Conservation (phyloP, 2,113 vertebrate species). For the Microcebus tavaratra region DNA sequence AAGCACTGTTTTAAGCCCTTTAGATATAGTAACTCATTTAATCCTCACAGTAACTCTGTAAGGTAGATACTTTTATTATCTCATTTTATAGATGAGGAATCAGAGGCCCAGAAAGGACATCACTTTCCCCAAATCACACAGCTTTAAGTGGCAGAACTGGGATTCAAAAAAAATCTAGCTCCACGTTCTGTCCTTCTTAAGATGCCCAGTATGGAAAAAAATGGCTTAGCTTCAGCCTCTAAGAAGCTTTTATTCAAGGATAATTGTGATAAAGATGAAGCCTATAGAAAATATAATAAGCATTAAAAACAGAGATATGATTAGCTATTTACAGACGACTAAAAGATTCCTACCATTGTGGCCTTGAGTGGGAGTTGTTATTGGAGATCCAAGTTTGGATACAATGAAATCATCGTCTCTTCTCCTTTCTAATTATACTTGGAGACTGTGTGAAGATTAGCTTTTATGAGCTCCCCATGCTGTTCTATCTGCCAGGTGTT, state of each 20-base stretch:
- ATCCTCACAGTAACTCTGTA: neutral
- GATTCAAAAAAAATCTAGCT: neutral
- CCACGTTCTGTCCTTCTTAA: constrained; percentile 1
- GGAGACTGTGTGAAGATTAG: constrained; percentile 5
- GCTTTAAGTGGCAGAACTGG: neutral
- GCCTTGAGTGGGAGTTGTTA: constrained; percentile 32
- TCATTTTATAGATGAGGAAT: neutral
- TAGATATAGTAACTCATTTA: neutral
- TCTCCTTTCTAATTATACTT: constrained; percentile 60
- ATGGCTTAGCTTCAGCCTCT: neutral
- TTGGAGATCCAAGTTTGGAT: constrained; percentile 44
- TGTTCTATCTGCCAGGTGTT: constrained; percentile 24
- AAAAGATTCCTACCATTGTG: constrained; percentile 34
- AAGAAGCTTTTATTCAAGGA: neutral
- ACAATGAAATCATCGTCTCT: constrained; percentile 38
- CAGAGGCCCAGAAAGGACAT: neutral
- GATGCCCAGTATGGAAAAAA: neutral
- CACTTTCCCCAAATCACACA: neutral
- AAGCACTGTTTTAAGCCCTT: neutral
- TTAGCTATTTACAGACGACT: neutral
- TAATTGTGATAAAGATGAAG: neutral
- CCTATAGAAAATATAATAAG: neutral
- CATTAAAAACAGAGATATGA: neutral
- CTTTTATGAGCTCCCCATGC: constrained; percentile 4
- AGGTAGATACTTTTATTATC: neutral